Evolutionary conservation across 1,140 invertebrate genomes (phyloP), one percentile per base, ranked within the genome.

Genomic region (Cherax quadricarinatus): DNA sequence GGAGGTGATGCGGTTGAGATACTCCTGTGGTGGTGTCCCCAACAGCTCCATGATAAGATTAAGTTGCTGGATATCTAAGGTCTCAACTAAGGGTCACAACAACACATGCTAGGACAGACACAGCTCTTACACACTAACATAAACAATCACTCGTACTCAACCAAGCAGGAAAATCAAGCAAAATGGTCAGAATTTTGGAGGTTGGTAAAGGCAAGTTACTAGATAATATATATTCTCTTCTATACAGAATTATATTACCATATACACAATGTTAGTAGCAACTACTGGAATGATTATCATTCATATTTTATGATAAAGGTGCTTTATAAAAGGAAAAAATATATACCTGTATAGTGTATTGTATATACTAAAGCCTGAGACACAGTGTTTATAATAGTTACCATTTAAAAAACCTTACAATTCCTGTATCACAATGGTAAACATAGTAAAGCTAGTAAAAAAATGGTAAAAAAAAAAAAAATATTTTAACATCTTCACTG

Each of bases 41-140:
- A 96, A 95, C 49, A 97, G 94, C 85, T 94, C 94, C 95, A 97
- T 96, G 62, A 97, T 97, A 85, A 96, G 95, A 81, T 95, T 96
- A 92, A 97, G 93, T 94, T 97, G 96, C 94, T 96, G 96, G 94
- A 97, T 96, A 94, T 97, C 96, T 96, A 92, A 79, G 66, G 81
- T 78, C 48, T 81, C 30, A 66, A 80, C 81, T 90, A 91, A 92
- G 88, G 91, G 86, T 75, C 87, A 93, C 85, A 87, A 89, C 83
- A 82, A 41, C 88, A 87, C 79, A 88, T 82, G 84, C 85, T 30
- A 62, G 84, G 79, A 85, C 70, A 84, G 60, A 24, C 87, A 88
- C 75, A 88, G 80, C 21, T 78, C 73, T 80, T 84, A 18, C 78
- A 89, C 16, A 84, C 57, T 14, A 70, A 70, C 62, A 85, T 53